phyloP scores from a whole-genome alignment of 1,140 invertebrate species.

The Drosophila chauvacae region DNA sequence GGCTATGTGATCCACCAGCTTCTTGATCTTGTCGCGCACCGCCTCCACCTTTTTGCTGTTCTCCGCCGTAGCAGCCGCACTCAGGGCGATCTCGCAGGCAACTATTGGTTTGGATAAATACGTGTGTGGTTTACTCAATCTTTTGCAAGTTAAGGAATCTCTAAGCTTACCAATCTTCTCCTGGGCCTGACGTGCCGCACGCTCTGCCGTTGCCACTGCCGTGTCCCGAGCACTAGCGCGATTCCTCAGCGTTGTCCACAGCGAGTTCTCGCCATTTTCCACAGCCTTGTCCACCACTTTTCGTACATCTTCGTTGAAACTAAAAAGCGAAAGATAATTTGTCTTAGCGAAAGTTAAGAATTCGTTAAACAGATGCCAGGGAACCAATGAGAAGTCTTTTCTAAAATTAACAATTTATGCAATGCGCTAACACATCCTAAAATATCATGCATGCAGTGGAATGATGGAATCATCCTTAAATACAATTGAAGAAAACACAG shows the following conservation, averaged over 20 bases:
- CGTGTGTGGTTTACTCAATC: neutral
- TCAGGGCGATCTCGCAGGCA: constrained; percentile 85
- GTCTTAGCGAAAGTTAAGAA: neutral
- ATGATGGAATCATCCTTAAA: constrained; percentile 12
- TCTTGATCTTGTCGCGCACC: constrained; percentile 87
- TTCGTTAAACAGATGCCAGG: neutral
- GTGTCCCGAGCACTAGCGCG: constrained; percentile 86
- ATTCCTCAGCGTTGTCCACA: constrained; percentile 87
- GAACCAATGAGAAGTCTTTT: neutral
- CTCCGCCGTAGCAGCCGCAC: constrained; percentile 85
- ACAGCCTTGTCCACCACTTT: constrained; percentile 87
- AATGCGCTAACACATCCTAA: neutral
- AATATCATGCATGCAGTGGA: no score
- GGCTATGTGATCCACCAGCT: constrained; percentile 87
- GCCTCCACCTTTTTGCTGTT: constrained; percentile 83
- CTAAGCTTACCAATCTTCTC: constrained; percentile 68
- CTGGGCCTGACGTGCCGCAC: constrained; percentile 80
- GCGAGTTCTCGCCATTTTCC: constrained; percentile 85
- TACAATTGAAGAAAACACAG: neutral
- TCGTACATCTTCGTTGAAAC: constrained; percentile 87
- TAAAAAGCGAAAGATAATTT: constrained; percentile 37
- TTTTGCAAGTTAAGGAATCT: neutral
- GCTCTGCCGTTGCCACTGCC: constrained; percentile 85
- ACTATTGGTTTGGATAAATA: constrained; percentile 11
- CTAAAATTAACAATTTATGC: constrained; percentile 11